phyloP scores from a whole-genome alignment of 2,113 vertebrate genomes.

The Sander vitreus region DNA sequence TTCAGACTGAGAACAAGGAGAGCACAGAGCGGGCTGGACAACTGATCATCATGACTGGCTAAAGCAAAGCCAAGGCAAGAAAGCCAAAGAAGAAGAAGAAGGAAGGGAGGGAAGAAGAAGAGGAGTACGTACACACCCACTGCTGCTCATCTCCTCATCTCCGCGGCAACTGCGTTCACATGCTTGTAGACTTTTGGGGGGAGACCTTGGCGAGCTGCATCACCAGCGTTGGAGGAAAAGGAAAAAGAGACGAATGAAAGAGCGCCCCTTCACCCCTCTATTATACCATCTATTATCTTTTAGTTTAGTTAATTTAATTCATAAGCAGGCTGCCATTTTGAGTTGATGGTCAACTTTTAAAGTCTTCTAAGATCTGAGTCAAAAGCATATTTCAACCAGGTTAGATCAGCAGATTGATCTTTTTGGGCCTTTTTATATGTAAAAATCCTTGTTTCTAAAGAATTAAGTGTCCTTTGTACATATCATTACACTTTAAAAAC shows the following conservation, averaged over 20 bases:
- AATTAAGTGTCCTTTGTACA: background rate
- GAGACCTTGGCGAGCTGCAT: slow-evolving; percentile 57
- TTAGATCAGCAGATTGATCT: slow-evolving; percentile 9
- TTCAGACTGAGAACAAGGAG: slow-evolving; percentile 62
- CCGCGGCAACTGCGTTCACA: slow-evolving; percentile 78
- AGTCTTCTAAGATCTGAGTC: slow-evolving; percentile 20
- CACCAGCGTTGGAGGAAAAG: slow-evolving; percentile 55
- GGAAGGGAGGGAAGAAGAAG: slow-evolving; percentile 44
- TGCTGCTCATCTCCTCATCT: slow-evolving; percentile 71
- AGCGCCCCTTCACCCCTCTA: slow-evolving; percentile 25
- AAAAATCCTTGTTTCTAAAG: background rate
- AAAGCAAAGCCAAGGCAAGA: slow-evolving; percentile 55
- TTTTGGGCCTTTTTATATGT: slow-evolving; percentile 10
- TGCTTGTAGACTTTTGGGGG: slow-evolving; percentile 67
- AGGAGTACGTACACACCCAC: slow-evolving; percentile 51
- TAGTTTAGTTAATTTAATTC: slow-evolving; percentile 29
- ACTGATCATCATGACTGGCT: slow-evolving; percentile 71
- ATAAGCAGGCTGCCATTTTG: slow-evolving; percentile 23
- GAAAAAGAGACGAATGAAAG: slow-evolving; percentile 63
- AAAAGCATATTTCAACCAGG: slow-evolving; percentile 19
- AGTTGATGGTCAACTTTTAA: slow-evolving; percentile 44
- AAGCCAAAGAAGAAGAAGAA: slow-evolving; percentile 49
- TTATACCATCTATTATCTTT: slow-evolving; percentile 49
- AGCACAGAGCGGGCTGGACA: slow-evolving; percentile 32
- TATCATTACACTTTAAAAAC: slow-evolving; percentile 7